Evolutionary conservation across 2,113 vertebrate genomes (phyloP).

Genomic region (Myotis davidii): DNA sequence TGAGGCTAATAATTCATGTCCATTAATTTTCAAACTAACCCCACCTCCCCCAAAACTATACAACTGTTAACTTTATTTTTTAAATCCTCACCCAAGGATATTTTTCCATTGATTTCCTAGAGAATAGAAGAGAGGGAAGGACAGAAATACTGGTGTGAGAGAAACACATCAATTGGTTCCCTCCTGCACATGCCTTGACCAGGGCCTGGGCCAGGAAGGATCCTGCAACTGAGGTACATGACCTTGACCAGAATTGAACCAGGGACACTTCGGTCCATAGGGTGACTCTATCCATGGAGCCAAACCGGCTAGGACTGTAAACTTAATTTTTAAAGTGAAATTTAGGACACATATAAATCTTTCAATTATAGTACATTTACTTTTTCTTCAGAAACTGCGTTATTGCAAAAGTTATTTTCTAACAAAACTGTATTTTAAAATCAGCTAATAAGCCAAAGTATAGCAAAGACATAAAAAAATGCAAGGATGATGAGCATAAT

Average conservation of each 20-base stretch:
- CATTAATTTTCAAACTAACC: conserved; percentile 38
- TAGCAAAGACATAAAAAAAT: background rate
- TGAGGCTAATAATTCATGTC: conserved; percentile 5
- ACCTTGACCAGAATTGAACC: background rate
- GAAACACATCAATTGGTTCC: background rate
- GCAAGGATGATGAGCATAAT: background rate
- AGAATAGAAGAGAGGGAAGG: background rate
- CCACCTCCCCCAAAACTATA: background rate
- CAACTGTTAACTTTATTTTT: background rate
- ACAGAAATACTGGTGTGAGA: background rate
- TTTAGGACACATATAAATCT: background rate
- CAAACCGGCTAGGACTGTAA: background rate
- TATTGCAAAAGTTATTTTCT: background rate
- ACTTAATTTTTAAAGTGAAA: conserved; percentile 35
- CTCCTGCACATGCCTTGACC: background rate
- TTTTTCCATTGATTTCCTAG: background rate
- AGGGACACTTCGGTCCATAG: background rate
- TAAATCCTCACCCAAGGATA: background rate
- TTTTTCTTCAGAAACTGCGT: background rate
- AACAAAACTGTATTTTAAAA: conserved; percentile 2
- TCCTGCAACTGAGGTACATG: background rate
- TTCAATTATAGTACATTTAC: background rate
- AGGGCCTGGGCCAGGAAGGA: too few species aligned
- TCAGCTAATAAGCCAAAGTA: conserved; percentile 7
- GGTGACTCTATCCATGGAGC: background rate